Base-by-base conservation (phyloP, 2,888 invertebrate genomes). In the Malachius bipustulatus region DNA sequence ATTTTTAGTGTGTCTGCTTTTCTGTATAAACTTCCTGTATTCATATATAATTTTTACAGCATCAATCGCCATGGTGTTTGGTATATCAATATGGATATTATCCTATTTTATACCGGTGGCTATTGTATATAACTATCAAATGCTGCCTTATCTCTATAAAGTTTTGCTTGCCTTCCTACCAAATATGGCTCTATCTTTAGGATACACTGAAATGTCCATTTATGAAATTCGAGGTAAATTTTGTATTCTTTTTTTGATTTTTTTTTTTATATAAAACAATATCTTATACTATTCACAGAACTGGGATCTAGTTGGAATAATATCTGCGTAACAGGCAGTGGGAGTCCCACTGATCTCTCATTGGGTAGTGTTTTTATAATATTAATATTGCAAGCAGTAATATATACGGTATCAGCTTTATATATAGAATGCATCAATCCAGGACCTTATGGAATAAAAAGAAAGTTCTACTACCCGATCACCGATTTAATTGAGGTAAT, bases 381-480 rank as follows among this genome's bases (percentile, higher is more conserved):
- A 64, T 49, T 75, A 32, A 39, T 70, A 4, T 31, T 67, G 2
- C 69, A 71, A 46, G 58, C 61, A 3, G 14, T 69, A 4, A 19
- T 77, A n/a, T 72, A 69, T 47, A 51, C 65, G 30, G 15, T 70
- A 8, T 46, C 76, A 9, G 68, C 76, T 2, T 66, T 72, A 58
- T 79, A 78, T 49, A 56, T 78, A 26, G 77, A 77, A 50, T 50
- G 49, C 32, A 44, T 63, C 4, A 50, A 53, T 37, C 78, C 79
- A 2, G 76, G 77, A 28, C 66, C 70, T 34, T 76, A 67, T 56
- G 78, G 78, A 9, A 63, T 76, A 2, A 66, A 73, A 4, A 69
- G 69, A 47, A 69, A 29, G 29, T 11, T 10, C 10, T 29, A 29
- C 10, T 29, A 29, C 10, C 12, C 10, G 4, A n/a, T 29, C 4